A percentile compares a stretch with the other conserved stretches of the same genome.
Conservation (phyloP, 2,113 vertebrate species). For the Petaurus breviceps region DNA sequence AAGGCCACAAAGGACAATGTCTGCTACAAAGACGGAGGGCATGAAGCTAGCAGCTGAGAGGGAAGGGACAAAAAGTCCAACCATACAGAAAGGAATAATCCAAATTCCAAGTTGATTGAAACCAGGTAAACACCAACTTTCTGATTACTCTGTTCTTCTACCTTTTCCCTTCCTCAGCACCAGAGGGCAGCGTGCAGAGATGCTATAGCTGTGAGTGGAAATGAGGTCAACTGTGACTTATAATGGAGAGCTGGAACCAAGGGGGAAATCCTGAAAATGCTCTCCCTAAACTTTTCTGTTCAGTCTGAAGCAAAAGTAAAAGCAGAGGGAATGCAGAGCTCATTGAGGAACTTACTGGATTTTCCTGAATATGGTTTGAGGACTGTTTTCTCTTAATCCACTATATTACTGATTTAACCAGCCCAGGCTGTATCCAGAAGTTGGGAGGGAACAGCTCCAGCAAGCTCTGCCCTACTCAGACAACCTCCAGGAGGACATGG, state of each 20-base stretch:
- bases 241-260: neutral
- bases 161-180: neutral
- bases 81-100: neutral
- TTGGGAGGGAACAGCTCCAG: neutral
- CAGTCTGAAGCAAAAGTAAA: neutral
- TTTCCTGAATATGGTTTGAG: neutral
- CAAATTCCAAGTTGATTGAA: neutral
- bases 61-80: neutral
- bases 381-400: neutral
- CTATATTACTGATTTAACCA: neutral
- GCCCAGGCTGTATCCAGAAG: neutral
- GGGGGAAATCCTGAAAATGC: neutral
- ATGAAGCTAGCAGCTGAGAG: neutral
- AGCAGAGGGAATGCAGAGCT: neutral
- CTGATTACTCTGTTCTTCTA: neutral
- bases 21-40: neutral
- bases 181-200: neutral
- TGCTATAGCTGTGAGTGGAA: neutral
- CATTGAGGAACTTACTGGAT: neutral
- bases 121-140: neutral
- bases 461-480: neutral
- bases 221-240: neutral
- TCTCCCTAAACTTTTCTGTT: conserved; percentile 1
- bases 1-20: neutral
- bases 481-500: neutral